Percentiles rank a stretch among this genome's conserved stretches.
phyloP scores from a whole-genome alignment of 2,888 invertebrate genomes.

The Netelia fuscicornis region DNA sequence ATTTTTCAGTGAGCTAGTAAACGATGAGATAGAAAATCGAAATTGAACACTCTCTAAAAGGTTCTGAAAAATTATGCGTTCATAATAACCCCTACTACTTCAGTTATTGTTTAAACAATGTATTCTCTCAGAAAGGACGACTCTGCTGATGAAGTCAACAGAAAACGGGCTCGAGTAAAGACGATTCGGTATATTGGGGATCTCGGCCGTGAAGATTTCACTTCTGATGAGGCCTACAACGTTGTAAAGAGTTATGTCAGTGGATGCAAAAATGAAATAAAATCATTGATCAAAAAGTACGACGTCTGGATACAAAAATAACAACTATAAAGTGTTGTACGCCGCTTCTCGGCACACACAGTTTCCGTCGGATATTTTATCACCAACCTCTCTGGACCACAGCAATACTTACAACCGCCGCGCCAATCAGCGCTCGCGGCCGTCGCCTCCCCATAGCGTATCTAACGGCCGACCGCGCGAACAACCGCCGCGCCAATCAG shows the following conservation, averaged over 20 bases:
- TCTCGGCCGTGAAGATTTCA: constrained; percentile 20
- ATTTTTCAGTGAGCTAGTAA: constrained; percentile 16
- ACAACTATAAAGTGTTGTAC: not conserved
- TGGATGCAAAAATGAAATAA: constrained; percentile 4
- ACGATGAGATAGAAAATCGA: constrained; percentile 12
- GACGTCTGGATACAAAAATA: constrained; percentile 7
- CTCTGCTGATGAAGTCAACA: constrained; percentile 2
- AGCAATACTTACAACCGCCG: no score
- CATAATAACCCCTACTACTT: constrained; percentile 24
- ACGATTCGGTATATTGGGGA: constrained; percentile 33
- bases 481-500: no score
- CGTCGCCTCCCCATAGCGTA: no score
- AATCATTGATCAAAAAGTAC: constrained; percentile 24
- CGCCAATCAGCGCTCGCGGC: no score
- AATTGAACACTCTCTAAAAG: constrained; percentile 14
- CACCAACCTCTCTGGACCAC: no score
- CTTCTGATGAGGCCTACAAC: constrained; percentile 18
- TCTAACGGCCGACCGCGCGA: no score
- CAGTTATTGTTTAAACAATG: constrained; percentile 24
- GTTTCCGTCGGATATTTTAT: no score
- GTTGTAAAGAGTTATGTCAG: constrained; percentile 8
- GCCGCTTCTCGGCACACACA: no score
- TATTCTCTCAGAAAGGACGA: constrained; percentile 9
- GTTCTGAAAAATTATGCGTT: constrained; percentile 6
- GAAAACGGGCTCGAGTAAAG: constrained; percentile 16